Evolutionary conservation across 2,888 invertebrate genomes (phyloP), one percentile per base, ranked within the genome.

Genomic region (Busseola fusca): DNA sequence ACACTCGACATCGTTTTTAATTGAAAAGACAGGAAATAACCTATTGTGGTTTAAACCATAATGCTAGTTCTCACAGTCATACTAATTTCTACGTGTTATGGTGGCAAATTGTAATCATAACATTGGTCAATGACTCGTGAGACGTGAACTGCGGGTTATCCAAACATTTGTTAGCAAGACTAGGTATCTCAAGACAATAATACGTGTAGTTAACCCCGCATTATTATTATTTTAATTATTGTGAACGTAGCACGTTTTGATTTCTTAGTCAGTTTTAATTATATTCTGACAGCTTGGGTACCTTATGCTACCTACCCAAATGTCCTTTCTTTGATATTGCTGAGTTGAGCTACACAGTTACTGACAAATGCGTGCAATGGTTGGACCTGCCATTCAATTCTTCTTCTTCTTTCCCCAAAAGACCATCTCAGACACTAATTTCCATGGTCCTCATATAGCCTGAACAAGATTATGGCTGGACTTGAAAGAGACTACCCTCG

Each of bases 1-100:
- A 69, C 65, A 56, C 37, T 21, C 21, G 50, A 57, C 57, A 50
- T 21, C 54, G 60, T n/a, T 80, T 71, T 77, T 76, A 84, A 82
- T 84, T 84, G 63, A 56, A 71, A 76, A 69, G 72, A 59, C 84
- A 84, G 84, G 86, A 84, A 79, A 71, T 66, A 65, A 59, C 66
- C 74, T 72, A 85, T 81, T 79, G 82, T 74, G 69, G 68, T 69
- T 73, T 72, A 65, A 74, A 70, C 65, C 65, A 66, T 72, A 72
- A 64, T 56, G 67, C 63, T 75, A 72, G 79, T 84, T 85, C 76
- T 76, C 79, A 85, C 82, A 74, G 40, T 62, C 42, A 64, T 7
- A 72, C 77, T 72, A 72, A 76, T 78, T 83, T 75, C 73, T 48
- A 48, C 70, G 71, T 80, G 83, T 77, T 80, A 59, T 80, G 67